Conservation (phyloP, 2,113 vertebrate species). For the Panthera uncia region DNA sequence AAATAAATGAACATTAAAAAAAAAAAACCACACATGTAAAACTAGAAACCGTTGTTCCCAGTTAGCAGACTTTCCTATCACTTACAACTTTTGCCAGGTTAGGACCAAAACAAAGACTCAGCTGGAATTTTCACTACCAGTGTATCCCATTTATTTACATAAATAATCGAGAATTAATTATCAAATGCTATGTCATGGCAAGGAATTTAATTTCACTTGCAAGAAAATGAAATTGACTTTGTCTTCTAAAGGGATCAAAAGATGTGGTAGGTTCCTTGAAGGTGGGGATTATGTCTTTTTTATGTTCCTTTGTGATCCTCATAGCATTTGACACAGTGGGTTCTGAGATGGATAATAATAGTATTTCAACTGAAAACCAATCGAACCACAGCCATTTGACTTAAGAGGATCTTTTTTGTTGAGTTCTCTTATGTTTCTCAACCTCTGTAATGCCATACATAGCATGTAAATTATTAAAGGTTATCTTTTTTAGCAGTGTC, state of each 20-base stretch:
- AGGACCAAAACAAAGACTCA: neutral
- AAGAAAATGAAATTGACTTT: constrained; percentile 1
- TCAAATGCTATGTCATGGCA: neutral
- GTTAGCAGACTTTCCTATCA: neutral
- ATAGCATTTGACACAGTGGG: neutral
- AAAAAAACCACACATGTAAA: neutral
- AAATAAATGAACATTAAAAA: too few relatives aligned
- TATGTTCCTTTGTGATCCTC: neutral
- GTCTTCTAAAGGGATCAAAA: constrained; percentile 24
- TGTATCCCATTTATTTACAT: neutral
- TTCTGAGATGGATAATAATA: neutral
- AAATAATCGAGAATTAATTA: neutral
- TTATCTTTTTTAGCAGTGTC: neutral
- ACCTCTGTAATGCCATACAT: neutral
- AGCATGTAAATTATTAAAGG: neutral
- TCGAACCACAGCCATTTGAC: neutral
- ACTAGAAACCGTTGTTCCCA: neutral
- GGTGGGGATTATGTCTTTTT: neutral
- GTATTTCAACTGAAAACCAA: neutral
- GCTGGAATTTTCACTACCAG: neutral
- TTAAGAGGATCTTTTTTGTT: neutral
- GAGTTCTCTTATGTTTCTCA: neutral
- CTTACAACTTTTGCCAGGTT: neutral
- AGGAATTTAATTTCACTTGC: constrained; percentile 11
- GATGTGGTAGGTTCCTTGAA: neutral